Percentiles rank a stretch among this genome's conserved stretches.
phyloP scores from a whole-genome alignment of 1,140 invertebrate species.

The Zaprionus gabonicus region DNA sequence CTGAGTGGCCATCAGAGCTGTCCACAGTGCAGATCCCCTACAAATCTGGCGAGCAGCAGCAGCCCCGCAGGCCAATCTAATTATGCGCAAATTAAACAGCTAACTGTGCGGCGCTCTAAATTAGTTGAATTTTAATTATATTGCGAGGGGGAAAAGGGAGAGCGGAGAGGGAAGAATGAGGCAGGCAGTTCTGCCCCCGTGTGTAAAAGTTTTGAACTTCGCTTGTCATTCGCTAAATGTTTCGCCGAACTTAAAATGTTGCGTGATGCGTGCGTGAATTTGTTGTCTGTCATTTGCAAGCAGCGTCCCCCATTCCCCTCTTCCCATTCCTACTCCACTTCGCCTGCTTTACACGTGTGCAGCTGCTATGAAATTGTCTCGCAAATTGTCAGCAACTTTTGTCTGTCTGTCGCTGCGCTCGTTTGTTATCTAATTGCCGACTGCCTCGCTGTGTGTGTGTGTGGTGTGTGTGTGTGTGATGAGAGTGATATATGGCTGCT shows the following conservation, averaged over 20 bases:
- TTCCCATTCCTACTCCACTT: background rate
- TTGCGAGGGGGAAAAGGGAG: background rate
- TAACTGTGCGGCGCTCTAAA: conserved; percentile 51
- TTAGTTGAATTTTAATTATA: conserved; percentile 55
- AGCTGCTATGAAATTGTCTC: conserved; percentile 16
- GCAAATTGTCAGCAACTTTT: conserved; percentile 19
- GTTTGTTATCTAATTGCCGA: conserved; percentile 5
- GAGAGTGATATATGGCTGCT: conserved; percentile 10
- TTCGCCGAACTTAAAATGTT: conserved; percentile 28
- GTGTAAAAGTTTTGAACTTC: conserved; percentile 25
- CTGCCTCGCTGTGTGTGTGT: no score
- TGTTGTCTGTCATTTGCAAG: conserved; percentile 40
- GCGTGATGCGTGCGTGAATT: conserved; percentile 12
- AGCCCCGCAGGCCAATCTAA: conserved; percentile 39
- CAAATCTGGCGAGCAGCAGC: conserved; percentile 8
- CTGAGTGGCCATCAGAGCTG: conserved; percentile 38
- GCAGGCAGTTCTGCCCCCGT: background rate
- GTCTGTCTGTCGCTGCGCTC: background rate
- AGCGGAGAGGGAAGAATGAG: background rate
- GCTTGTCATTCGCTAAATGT: conserved; percentile 46
- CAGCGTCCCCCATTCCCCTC: background rate
- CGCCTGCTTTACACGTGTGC: background rate
- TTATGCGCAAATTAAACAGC: conserved; percentile 59
- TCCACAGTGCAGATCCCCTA: conserved; percentile 2
- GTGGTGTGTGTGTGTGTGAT: background rate